A percentile compares a stretch with the other conserved stretches of the same genome.
phyloP scores from a whole-genome alignment of 2,888 invertebrate genomes.

The Caradrina clavipalpis region DNA sequence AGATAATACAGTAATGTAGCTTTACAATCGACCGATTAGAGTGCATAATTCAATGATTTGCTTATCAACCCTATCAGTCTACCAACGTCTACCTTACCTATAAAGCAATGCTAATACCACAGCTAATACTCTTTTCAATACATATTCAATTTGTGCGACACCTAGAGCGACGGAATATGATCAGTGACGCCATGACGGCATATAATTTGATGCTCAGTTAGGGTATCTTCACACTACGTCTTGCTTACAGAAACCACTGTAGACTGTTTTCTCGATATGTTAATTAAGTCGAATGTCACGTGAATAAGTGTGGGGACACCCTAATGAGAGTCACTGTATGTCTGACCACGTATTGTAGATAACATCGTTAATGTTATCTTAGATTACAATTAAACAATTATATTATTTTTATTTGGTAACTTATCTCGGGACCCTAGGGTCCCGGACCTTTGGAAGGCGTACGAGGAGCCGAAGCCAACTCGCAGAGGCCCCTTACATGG shows the following conservation, averaged over 20 bases:
- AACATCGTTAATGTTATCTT: no score
- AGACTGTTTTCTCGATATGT: no score
- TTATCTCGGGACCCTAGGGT: no score
- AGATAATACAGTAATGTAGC: slow-evolving; percentile 3
- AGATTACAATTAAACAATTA: no score
- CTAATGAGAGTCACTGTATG: not conserved
- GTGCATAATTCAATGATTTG: slow-evolving; percentile 19
- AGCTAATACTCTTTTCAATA: slow-evolving; percentile 14
- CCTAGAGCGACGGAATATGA: slow-evolving; percentile 12
- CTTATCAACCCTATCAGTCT: slow-evolving; percentile 31
- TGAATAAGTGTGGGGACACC: no score
- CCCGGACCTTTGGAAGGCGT: no score
- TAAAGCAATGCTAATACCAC: slow-evolving; percentile 16
- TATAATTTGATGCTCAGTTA: no score
- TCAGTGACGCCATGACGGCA: slow-evolving; percentile 12
- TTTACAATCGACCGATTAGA: slow-evolving; percentile 13
- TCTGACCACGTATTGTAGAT: slow-evolving; percentile 14
- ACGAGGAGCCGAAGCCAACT: no score
- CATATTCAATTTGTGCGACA: slow-evolving; percentile 17
- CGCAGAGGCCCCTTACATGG: no score
- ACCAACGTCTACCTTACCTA: slow-evolving; percentile 1
- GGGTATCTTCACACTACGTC: no score
- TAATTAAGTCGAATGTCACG: no score
- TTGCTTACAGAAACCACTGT: not conserved
- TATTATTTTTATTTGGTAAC: no score